Evolutionary conservation across 1,140 invertebrate species (phyloP).

Genomic region (Drosophila arawakana): DNA sequence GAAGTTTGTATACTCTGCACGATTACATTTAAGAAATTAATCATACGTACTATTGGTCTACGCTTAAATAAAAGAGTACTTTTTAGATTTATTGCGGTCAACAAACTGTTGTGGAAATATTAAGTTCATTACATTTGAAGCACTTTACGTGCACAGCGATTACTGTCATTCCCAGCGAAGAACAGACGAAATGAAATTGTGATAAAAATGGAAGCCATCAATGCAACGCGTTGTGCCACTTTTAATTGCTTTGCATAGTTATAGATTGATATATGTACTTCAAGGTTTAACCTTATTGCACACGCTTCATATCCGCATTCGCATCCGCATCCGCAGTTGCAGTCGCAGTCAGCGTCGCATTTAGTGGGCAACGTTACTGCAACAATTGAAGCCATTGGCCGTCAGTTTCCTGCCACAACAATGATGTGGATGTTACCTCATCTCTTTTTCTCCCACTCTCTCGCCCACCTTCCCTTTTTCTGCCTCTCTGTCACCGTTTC

Average conservation of each 20-base stretch:
- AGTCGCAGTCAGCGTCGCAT: constrained; percentile 17
- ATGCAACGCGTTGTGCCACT: constrained; percentile 42
- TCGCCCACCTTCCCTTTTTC: no score
- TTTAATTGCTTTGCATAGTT: constrained; percentile 61
- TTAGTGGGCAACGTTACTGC: constrained; percentile 23
- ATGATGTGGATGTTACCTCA: constrained; percentile 27
- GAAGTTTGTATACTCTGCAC: constrained; percentile 1
- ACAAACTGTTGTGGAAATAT: background rate
- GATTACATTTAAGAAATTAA: background rate
- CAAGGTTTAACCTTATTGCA: constrained; percentile 22
- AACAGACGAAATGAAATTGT: constrained; percentile 15
- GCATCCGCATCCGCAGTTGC: background rate
- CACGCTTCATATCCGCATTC: constrained; percentile 13
- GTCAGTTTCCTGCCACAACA: constrained; percentile 49
- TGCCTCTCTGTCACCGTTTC: background rate
- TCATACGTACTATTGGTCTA: background rate
- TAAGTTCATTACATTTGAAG: background rate
- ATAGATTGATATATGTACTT: constrained; percentile 4
- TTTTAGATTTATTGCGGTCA: background rate
- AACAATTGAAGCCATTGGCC: constrained; percentile 40
- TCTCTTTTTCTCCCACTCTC: background rate
- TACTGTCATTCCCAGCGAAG: background rate
- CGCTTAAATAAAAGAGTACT: background rate
- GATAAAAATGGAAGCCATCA: constrained; percentile 41
- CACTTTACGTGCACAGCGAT: constrained; percentile 11